Base-by-base conservation (phyloP, 2,113 vertebrate genomes). In the Corythoichthys haematopterus region DNA sequence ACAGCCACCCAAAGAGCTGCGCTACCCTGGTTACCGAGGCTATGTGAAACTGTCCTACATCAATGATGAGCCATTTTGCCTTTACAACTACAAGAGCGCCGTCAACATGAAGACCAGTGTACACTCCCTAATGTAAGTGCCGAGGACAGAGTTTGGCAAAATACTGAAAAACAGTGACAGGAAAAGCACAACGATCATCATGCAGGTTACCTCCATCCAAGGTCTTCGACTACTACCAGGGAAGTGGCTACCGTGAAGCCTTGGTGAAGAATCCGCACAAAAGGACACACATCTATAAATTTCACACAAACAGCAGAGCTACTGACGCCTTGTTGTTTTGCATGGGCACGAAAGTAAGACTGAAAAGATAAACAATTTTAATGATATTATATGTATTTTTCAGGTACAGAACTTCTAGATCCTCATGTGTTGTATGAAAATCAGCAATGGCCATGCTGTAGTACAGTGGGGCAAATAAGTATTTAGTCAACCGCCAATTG, bases 31-130 rank as follows among this genome's bases (percentile, higher is more conserved):
- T 4, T 95, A 91, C 79, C 88, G 86, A 83, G 95, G 94, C 70
- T 94, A 93, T 61, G 92, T 96, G 82, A 94, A 96, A 76, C 82
- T 96, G 66, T 90, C 90, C 64, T 91, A 84, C 70, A 69, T 97
- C 68, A 96, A 96, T 47, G 91, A 93, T 43, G 88, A 64, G 35
- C 82, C 93, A 58, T 72, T 95, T 72, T 92, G 92, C 73, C 88
- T 96, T 48, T 95, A 93, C 80, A 95, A 96, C 88, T 95, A 91
- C 86, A 93, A 86, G 77, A 83, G 47, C 64, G 91, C 91, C 0
- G 92, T 91, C 69, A 92, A 93, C 76, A 87, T 95, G 62, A 91
- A 91, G 46, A 85, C 92, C 59, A 88, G 86, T 3, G 72, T 79
- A 59, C 90, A 85, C 5, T 87, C 90, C 79, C 87, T 91, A 71